These are phyloP conservation scores for Cyrtodaria siliqua DNA, from an alignment of 2,888 invertebrate species.

Conservation along the genomic window DNA sequence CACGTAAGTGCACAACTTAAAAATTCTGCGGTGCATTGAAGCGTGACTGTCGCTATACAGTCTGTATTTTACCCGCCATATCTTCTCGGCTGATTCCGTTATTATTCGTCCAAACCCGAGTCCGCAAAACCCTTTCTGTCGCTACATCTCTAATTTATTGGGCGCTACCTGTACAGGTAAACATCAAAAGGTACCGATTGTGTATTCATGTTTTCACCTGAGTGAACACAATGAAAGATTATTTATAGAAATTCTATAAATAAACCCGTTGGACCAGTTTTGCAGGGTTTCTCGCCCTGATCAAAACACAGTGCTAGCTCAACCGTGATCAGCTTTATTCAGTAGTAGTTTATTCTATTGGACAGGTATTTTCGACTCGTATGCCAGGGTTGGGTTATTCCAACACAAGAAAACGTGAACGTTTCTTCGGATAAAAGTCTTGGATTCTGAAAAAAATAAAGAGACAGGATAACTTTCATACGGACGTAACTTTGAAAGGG, in stretches of 20 bases:
- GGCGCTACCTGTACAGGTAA: too few relatives aligned
- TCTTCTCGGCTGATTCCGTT: too few relatives aligned
- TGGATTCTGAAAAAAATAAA: not conserved
- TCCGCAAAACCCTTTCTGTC: too few relatives aligned
- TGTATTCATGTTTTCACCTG: conserved; percentile 43
- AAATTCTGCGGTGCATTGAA: not conserved
- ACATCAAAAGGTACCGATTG: not conserved
- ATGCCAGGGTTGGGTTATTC: conserved; percentile 58
- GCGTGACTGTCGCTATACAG: not conserved
- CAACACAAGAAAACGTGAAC: conserved; percentile 21
- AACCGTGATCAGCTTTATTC: conserved; percentile 50
- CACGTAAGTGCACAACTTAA: too few relatives aligned
- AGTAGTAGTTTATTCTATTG: conserved; percentile 41
- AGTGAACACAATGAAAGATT: conserved; percentile 14
- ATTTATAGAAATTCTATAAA: conserved; percentile 42
- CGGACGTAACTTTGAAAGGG: not conserved
- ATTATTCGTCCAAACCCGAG: too few relatives aligned
- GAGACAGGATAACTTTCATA: not conserved
- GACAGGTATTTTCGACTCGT: conserved; percentile 61
- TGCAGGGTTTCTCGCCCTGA: conserved; percentile 50
- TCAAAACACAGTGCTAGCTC: conserved; percentile 39
- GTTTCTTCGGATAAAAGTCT: conserved; percentile 20
- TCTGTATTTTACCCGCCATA: not conserved
- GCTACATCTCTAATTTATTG: too few relatives aligned
- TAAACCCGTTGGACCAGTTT: conserved; percentile 71